Conservation (phyloP, 2,113 vertebrate genomes). For the Lynx canadensis region DNA sequence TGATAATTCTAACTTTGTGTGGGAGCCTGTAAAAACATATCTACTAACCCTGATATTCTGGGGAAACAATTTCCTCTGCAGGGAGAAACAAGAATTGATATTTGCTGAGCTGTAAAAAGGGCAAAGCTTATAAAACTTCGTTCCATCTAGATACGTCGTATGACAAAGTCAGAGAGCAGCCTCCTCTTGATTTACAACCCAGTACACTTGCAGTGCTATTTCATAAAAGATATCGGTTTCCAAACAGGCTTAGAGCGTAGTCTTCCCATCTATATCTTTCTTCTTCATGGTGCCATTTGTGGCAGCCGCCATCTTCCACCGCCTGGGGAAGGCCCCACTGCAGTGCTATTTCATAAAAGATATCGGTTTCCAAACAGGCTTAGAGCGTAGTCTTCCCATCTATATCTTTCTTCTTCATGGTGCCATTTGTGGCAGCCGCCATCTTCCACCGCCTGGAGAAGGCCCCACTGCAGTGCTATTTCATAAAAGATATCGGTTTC, state of each 20-base stretch:
- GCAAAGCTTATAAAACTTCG: slow-evolving; percentile 34
- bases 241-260: neutral
- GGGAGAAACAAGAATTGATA: slow-evolving; percentile 45
- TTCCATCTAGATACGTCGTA: neutral
- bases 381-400: neutral
- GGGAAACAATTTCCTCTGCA: neutral
- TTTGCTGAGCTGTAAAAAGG: slow-evolving; percentile 44
- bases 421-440: neutral
- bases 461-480: neutral
- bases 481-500: slow-evolving; percentile 21
- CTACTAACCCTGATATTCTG: neutral
- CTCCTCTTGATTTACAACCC: slow-evolving; percentile 32
- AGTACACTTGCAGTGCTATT: neutral
- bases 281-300: neutral
- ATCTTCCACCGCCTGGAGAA: neutral
- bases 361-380: neutral
- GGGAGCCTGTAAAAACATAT: neutral
- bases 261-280: slow-evolving; percentile 19
- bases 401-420: neutral
- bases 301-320: neutral
- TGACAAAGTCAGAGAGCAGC: neutral
- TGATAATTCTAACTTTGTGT: neutral
- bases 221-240: slow-evolving; percentile 21
- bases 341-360: slow-evolving; percentile 50
- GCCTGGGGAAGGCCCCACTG: neutral